These are phyloP conservation scores for Meganola albula DNA, from an alignment of 2,888 invertebrate species.

Conservation along the genomic window DNA sequence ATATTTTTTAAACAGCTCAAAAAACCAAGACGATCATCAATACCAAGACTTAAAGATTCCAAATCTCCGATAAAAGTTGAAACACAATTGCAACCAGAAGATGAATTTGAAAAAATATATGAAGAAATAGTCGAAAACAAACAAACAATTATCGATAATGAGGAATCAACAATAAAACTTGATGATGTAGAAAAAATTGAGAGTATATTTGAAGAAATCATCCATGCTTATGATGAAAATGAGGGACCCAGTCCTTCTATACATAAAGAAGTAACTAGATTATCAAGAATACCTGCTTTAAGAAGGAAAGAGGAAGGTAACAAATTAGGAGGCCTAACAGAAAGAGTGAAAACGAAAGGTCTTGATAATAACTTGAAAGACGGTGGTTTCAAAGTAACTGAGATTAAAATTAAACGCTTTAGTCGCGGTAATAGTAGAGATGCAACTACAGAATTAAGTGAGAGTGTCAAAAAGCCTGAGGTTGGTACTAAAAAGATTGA, in stretches of 20 bases:
- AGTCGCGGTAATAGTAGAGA: constrained; percentile 17
- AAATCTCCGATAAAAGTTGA: constrained; percentile 24
- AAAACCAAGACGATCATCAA: constrained; percentile 29
- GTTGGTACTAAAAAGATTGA: constrained; percentile 10
- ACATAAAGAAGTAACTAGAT: constrained; percentile 7
- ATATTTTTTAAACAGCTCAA: constrained; percentile 23
- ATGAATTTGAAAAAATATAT: constrained; percentile 64
- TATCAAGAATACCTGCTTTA: constrained; percentile 52
- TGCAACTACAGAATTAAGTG: constrained; percentile 6
- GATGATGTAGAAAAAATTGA: constrained; percentile 54
- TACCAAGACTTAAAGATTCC: constrained; percentile 28
- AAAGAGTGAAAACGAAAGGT: constrained; percentile 14
- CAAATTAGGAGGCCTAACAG: constrained; percentile 10
- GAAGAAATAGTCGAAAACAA: constrained; percentile 45
- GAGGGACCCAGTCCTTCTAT: constrained; percentile 31
- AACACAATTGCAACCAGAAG: constrained; percentile 35
- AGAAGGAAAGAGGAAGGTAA: constrained; percentile 39
- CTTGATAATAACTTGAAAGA: constrained; percentile 15
- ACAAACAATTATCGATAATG: constrained; percentile 28
- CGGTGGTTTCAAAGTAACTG: constrained; percentile 22
- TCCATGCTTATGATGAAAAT: constrained; percentile 57
- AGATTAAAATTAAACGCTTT: constrained; percentile 19
- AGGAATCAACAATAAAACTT: constrained; percentile 35
- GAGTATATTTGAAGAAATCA: constrained; percentile 59
- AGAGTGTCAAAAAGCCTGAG: constrained; percentile 12